phyloP scores from a whole-genome alignment of 2,888 invertebrate genomes.

The Muscina levida region DNA sequence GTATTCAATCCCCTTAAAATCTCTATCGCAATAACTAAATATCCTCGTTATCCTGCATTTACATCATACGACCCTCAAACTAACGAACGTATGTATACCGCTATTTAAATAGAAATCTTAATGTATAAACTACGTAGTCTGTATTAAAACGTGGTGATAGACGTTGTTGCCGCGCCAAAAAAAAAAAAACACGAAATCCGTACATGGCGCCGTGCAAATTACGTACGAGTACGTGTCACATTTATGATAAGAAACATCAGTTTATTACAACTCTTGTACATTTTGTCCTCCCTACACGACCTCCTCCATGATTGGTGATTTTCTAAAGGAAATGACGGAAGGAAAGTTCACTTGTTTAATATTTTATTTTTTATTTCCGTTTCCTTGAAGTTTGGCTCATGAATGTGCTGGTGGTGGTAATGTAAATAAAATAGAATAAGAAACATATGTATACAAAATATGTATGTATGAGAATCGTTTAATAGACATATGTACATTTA shows the following conservation, averaged over 20 bases:
- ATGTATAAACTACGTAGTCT: too few species aligned
- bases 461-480: too few species aligned
- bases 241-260: conserved; percentile 32
- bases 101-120: too few species aligned
- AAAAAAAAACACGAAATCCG: conserved; percentile 1
- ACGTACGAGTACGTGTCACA: conserved; percentile 26
- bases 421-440: conserved; percentile 19
- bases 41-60: too few species aligned
- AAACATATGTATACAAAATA: conserved; percentile 3
- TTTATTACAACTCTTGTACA: conserved; percentile 23
- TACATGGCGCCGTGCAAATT: background rate
- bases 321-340: background rate
- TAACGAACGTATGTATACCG: too few species aligned
- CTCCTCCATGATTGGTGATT: background rate
- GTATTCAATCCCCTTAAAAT: too few species aligned
- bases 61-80: too few species aligned
- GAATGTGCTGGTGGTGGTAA: background rate
- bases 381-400: background rate
- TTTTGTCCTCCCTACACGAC: conserved; percentile 2
- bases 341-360: conserved; percentile 18
- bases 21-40: too few species aligned
- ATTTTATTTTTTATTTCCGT: conserved; percentile 27
- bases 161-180: too few species aligned
- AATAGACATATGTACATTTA: too few species aligned
- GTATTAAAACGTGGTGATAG: too few species aligned